Percentiles rank a stretch among this genome's conserved stretches.
Evolutionary conservation across 2,888 invertebrate species (phyloP).

Genomic region (Andrena minutula): DNA sequence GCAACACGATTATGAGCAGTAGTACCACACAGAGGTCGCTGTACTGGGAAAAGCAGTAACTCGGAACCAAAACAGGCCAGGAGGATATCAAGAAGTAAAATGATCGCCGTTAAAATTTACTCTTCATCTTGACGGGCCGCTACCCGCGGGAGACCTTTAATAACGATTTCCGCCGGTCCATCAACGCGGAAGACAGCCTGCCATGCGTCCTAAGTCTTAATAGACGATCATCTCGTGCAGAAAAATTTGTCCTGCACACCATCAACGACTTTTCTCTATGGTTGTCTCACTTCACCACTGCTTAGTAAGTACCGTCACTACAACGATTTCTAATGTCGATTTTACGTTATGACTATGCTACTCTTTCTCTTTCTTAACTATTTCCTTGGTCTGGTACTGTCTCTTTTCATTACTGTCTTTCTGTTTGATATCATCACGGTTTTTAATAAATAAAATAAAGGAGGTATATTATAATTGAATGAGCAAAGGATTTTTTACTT

Average conservation of each 20-base stretch:
- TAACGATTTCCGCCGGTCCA: conserved; percentile 23
- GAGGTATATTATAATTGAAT: background rate
- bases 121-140: conserved; percentile 17
- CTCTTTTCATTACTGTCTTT: background rate
- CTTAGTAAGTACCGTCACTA: conserved; percentile 2
- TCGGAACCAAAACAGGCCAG: conserved; percentile 65
- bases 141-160: conserved; percentile 26
- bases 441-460: background rate
- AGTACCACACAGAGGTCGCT: conserved; percentile 24
- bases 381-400: background rate
- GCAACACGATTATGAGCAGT: conserved; percentile 21
- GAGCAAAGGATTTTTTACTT: background rate
- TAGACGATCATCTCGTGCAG: conserved; percentile 54
- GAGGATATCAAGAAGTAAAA: conserved; percentile 59
- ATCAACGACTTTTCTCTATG: conserved; percentile 6
- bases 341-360: conserved; percentile 14
- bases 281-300: conserved; percentile 9
- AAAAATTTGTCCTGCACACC: conserved; percentile 33
- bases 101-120: conserved; percentile 66
- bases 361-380: conserved; percentile 39
- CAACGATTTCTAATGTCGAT: background rate
- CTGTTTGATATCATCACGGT: background rate
- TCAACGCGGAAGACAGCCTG: conserved; percentile 23
- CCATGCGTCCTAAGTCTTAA: conserved; percentile 6
- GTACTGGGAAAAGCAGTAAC: conserved; percentile 82